A percentile compares a stretch with the other conserved stretches of the same genome.
Conservation (phyloP, 53 echinoderm and acorn worm genomes). For the Temnopleurus reevesii region DNA sequence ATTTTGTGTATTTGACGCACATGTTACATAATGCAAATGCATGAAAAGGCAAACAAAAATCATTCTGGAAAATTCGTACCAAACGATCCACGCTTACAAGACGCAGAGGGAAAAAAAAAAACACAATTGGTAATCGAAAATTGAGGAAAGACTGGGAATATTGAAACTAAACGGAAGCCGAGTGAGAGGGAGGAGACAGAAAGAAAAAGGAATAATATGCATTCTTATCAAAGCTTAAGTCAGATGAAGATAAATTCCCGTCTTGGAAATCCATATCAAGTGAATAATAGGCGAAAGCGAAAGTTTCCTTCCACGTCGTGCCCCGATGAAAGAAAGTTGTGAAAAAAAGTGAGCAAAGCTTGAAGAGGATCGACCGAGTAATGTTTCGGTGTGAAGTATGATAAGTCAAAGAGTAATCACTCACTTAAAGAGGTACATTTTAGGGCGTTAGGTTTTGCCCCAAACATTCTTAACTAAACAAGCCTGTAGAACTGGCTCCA, state of each 20-base stretch:
- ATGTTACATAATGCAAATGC: too few relatives aligned
- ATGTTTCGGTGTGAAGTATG: conserved; percentile 57
- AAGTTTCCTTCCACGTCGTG: background rate
- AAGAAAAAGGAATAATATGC: background rate
- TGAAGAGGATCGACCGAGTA: background rate
- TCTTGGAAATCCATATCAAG: background rate
- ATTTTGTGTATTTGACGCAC: background rate
- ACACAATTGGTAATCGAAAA: background rate
- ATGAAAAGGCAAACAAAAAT: background rate
- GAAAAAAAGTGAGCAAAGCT: background rate
- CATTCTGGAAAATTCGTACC: too few relatives aligned
- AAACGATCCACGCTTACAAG: too few relatives aligned
- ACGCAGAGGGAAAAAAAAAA: background rate
- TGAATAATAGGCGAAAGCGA: background rate
- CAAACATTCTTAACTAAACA: conserved; percentile 59
- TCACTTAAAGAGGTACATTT: conserved; percentile 10
- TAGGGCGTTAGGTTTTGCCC: conserved; percentile 36
- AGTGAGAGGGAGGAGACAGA: background rate
- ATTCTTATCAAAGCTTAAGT: background rate
- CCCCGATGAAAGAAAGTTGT: background rate
- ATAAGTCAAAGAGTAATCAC: conserved; percentile 57
- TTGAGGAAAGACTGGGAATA: too few relatives aligned
- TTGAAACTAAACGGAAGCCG: background rate
- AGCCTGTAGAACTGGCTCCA: conserved; percentile 1
- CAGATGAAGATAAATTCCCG: background rate